These are phyloP conservation scores for Aramus guarauna DNA, from an alignment of 2,113 vertebrate genomes.

Conservation along the genomic window DNA sequence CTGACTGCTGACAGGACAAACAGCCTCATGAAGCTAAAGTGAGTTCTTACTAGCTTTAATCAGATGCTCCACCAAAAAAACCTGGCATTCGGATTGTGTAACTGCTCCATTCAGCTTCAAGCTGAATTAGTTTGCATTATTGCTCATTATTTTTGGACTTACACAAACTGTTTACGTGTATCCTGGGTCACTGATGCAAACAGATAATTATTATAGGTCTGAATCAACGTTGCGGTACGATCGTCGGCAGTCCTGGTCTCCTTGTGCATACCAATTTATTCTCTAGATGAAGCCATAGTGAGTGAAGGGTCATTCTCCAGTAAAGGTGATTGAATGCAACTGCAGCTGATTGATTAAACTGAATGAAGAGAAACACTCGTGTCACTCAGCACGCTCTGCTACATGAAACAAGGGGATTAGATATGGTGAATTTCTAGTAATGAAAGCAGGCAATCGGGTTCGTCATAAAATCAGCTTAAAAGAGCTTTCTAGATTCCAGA, in stretches of 20 bases:
- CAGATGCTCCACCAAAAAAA: background rate
- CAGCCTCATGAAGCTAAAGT: background rate
- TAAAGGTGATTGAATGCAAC: background rate
- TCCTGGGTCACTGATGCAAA: background rate
- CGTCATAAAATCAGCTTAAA: slow-evolving; percentile 66
- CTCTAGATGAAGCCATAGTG: background rate
- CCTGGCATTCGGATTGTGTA: background rate
- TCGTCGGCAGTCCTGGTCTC: background rate
- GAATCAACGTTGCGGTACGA: background rate
- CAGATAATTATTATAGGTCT: background rate
- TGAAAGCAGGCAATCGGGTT: slow-evolving; percentile 52
- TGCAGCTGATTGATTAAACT: background rate
- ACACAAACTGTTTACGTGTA: background rate
- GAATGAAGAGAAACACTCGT: background rate
- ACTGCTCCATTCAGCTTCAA: background rate
- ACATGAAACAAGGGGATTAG: slow-evolving; percentile 38
- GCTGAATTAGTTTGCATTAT: background rate
- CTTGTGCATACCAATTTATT: background rate
- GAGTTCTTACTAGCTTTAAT: background rate
- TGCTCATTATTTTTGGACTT: background rate
- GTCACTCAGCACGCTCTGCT: background rate
- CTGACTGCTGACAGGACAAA: background rate
- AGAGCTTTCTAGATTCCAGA: slow-evolving; percentile 51
- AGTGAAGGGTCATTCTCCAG: background rate
- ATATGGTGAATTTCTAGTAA: slow-evolving; percentile 46